Evolutionary conservation across 2,888 invertebrate species (phyloP), one percentile per base, ranked within the genome.

Genomic region (Leptinotarsa rubiginosa): DNA sequence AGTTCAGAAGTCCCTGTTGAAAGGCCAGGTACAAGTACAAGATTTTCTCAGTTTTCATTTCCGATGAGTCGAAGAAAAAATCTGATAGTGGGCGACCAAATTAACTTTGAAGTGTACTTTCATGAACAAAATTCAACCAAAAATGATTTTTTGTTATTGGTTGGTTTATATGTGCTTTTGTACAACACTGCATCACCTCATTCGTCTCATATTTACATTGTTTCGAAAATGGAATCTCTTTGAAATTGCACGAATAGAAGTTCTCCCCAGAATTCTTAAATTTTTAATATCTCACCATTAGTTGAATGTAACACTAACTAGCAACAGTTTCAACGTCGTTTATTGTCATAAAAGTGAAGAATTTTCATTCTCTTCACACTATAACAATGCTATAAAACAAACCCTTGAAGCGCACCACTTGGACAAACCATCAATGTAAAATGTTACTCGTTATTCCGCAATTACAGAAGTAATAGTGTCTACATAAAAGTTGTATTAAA

Each of bases 401-500:
- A 64, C 71, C 70, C 73, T 75, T 72, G 67, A 66, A 72, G 62
- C 72, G 69, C 73, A 77, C 77, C 78, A 77, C 77, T 78, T 74
- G 78, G 75, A 74, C 75, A 69, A 74, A 73, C 73, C 71, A 77
- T 75, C 73, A 75, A 72, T 72, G 74, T 80, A 79, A 81, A 82
- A 75, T 78, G 80, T 77, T 78, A 79, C 78, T 80, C 81, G 81
- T 81, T 81, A 79, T 77, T 77, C 79, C 70, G 80, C 81, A 83
- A 83, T 83, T 83, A 83, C 79, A 67, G 75, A 79, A 75, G 72
- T 78, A 75, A 79, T 80, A 79, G 79, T 78, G 79, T 80, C 80
- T 79, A 80, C 83, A 81, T 83, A 82, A 82, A 83, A 81, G 80
- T 77, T 80, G 81, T 81, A 83, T 83, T 82, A 83, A 82, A 81